Base-by-base conservation (phyloP, 2,888 invertebrate species). In the Vesta saturnalis region DNA sequence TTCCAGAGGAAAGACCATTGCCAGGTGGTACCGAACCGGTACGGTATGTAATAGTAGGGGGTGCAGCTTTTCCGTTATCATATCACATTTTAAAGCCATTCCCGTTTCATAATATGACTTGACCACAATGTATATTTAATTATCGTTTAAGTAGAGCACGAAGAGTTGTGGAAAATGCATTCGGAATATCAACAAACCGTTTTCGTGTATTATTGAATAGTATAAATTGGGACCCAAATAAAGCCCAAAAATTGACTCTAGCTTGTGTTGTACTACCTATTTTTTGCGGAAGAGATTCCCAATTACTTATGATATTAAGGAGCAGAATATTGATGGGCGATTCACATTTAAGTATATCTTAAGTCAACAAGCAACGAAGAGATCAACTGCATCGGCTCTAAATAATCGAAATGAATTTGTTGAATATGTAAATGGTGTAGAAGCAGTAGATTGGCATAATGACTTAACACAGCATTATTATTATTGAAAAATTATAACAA, bases 21-120 rank as follows among this genome's bases (percentile, higher is more conserved):
- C n/a, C n/a, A n/a, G 56, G 56, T 3, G 3, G 56, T 6, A 23
- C 5, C 6, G 23, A 56, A 49, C 5, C 30, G 3, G 60, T 60
- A 16, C 60, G 47, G 10, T 35, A 43, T 60, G 49, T 47, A 3
- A 15, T 60, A 4, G 4, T 60, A 2, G 60, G 22, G 3, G 60
- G 47, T 60, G 49, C 60, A 43, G 60, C 60, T 8, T 60, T 46
- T 23, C 60, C 60, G n/a, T 19, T 60, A n/a, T 21, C 60, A 21
- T 10, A 60, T 5, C 6, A 19, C 2, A 60, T 60, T 22, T 15
- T 60, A 43, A 60, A 60, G 47, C 60, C 60, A 23, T 60, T 22
- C 12, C 23, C 60, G 12, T 47, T 60, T 14, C 46, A 15, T 12
- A 60, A 47, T n/a, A n/a, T n/a, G n/a, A n/a, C n/a, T n/a, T n/a